A percentile compares a stretch with the other conserved stretches of the same genome.
phyloP scores from a whole-genome alignment of 1,140 invertebrate species.

The Sitodiplosis mosellana region DNA sequence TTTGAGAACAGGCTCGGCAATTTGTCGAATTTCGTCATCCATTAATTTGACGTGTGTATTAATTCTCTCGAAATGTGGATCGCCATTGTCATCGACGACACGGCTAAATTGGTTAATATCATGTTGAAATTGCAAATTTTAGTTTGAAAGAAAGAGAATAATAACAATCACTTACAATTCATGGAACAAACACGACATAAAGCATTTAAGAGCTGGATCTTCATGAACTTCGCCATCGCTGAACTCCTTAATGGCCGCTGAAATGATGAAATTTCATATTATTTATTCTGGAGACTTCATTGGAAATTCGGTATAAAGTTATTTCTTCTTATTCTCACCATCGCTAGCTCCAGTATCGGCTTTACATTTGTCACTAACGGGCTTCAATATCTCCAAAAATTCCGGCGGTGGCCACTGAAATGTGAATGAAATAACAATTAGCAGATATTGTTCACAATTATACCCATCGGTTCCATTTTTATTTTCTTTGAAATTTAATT shows the following conservation, averaged over 20 bases:
- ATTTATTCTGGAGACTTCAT: too few relatives aligned
- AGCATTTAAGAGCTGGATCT: constrained; percentile 15
- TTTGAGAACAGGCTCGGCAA: constrained; percentile 13
- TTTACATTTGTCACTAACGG: background rate
- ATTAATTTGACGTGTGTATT: constrained; percentile 6
- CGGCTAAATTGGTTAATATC: background rate
- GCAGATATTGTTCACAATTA: background rate
- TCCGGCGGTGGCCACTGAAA: constrained; percentile 2
- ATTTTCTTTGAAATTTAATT: too few relatives aligned
- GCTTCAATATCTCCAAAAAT: background rate
- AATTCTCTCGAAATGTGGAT: constrained; percentile 17
- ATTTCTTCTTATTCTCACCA: background rate
- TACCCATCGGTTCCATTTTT: too few relatives aligned
- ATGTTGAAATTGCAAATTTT: background rate
- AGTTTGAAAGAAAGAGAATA: constrained; percentile 7
- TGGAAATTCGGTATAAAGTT: background rate
- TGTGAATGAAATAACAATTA: background rate
- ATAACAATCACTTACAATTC: constrained; percentile 8
- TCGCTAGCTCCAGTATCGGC: background rate
- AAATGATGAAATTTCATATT: background rate
- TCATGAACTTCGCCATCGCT: constrained; percentile 17
- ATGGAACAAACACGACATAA: constrained; percentile 17
- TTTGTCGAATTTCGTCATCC: constrained; percentile 9
- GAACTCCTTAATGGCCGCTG: constrained; percentile 19
- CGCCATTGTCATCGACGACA: constrained; percentile 19